phyloP scores from a whole-genome alignment of 1,140 invertebrate genomes.

The Mercenaria mercenaria region DNA sequence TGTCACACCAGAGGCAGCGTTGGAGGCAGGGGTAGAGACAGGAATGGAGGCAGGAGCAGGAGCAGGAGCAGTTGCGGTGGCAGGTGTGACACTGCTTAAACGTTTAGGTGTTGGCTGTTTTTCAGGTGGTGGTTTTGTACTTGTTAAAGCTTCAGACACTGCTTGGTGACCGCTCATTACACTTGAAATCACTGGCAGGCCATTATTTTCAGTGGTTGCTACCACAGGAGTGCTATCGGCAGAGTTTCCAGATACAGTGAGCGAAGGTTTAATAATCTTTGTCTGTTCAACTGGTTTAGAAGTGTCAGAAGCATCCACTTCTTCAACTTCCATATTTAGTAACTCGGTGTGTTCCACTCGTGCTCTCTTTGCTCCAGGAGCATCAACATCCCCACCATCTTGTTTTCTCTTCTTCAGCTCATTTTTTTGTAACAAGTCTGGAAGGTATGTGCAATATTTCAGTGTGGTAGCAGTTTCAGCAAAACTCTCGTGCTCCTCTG shows the following conservation, averaged over 20 bases:
- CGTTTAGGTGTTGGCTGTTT: background rate
- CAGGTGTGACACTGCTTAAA: no score
- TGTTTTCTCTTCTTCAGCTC: constrained; percentile 66
- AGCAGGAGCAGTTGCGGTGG: background rate
- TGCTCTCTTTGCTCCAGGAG: constrained; percentile 35
- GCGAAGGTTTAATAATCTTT: background rate
- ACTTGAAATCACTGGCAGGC: constrained; percentile 34
- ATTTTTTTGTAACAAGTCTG: constrained; percentile 74
- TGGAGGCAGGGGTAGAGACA: background rate
- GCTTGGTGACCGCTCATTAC: constrained; percentile 45
- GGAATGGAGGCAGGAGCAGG: background rate
- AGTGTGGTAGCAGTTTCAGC: constrained; percentile 71
- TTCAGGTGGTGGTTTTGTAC: background rate
- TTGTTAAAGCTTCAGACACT: background rate
- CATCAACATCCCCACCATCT: constrained; percentile 33
- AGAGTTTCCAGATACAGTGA: background rate
- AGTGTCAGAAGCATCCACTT: constrained; percentile 69
- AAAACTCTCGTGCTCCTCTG: constrained; percentile 74
- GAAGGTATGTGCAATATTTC: constrained; percentile 78
- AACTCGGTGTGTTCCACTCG: constrained; percentile 61
- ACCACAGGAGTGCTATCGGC: background rate
- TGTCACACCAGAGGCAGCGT: background rate
- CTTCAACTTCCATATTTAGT: constrained; percentile 78
- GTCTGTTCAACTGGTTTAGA: background rate
- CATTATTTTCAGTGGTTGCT: background rate